Evolutionary conservation across 2,113 vertebrate genomes (phyloP).

Genomic region (Hydrochoerus hydrochaeris): DNA sequence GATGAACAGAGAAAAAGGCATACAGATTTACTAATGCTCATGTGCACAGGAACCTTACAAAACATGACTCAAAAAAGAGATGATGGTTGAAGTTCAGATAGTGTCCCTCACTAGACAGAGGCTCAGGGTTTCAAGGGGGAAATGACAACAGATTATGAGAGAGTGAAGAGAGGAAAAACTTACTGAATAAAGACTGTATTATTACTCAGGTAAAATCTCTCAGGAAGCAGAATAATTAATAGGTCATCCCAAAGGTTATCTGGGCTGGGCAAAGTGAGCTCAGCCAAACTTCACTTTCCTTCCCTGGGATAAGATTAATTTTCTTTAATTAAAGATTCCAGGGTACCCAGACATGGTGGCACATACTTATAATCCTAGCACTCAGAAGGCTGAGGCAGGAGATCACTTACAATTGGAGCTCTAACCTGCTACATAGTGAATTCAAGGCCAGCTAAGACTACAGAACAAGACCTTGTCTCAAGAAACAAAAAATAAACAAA

Average conservation of each 20-base stretch:
- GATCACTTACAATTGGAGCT: neutral
- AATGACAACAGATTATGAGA: neutral
- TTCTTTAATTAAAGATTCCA: neutral
- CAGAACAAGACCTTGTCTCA: neutral
- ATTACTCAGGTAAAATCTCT: neutral
- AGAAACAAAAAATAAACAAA: neutral
- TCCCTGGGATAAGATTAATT: neutral
- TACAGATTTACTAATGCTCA: neutral
- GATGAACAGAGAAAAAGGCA: neutral
- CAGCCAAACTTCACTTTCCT: neutral
- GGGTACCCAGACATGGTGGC: neutral
- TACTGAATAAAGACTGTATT: neutral
- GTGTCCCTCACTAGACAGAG: neutral
- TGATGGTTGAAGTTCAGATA: neutral
- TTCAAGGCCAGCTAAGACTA: neutral
- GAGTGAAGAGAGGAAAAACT: neutral
- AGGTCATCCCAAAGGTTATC: neutral
- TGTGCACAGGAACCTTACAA: neutral
- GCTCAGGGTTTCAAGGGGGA: too few species aligned
- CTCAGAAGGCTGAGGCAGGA: neutral
- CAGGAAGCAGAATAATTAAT: neutral
- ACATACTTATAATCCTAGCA: neutral
- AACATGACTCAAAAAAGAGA: neutral
- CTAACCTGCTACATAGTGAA: neutral
- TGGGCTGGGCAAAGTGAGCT: neutral